Base-by-base conservation (phyloP, 2,797 vertebrate species). In the Eulemur albifrons region DNA sequence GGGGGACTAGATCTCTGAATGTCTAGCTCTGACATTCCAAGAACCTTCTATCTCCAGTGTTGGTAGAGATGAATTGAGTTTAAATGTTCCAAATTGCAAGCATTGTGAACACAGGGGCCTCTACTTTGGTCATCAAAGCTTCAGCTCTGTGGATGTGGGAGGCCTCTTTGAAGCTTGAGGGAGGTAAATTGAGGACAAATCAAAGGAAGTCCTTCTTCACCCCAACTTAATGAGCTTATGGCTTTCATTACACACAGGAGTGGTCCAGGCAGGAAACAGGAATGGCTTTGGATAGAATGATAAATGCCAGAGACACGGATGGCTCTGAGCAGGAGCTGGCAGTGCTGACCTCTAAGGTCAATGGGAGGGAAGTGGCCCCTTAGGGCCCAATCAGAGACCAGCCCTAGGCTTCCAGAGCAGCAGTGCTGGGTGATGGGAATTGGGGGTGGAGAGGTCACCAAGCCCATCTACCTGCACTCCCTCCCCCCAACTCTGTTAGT, bases 121-220 rank as follows among this genome's bases (percentile, higher is more conserved):
- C 32, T 43, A 73, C 93, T 93, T 84, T 69, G 96, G 91, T 87
- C 90, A 88, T 96, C 35, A 65, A 82, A 73, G 50, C 90, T 88
- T 75, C 8, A 86, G 92, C 65, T 92, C 88, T 94, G 45, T 95
- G 93, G 81, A 95, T 88, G 94, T 95, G 81, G 96, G 95, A 96
- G 85, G 96, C 81, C 63, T 82, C 96, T 97, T 97, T 98, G 95
- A 97, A 95, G 96, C 89, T 43, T 76, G 95, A 97, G 88, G 95
- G 96, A 96, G 90, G 93, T 97, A 97, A 97, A 97, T 97, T 95
- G 96, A 95, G 95, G 97, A 95, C 93, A 97, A 97, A 97, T 97
- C 92, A 97, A 97, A 97, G 96, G 92, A 97, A 97, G 96, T 94
- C 95, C 95, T 98, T 97, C 96, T 90, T 97, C 94, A 97, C 90